Conservation (phyloP, 2,888 invertebrate species). For the Rosalia funebris region DNA sequence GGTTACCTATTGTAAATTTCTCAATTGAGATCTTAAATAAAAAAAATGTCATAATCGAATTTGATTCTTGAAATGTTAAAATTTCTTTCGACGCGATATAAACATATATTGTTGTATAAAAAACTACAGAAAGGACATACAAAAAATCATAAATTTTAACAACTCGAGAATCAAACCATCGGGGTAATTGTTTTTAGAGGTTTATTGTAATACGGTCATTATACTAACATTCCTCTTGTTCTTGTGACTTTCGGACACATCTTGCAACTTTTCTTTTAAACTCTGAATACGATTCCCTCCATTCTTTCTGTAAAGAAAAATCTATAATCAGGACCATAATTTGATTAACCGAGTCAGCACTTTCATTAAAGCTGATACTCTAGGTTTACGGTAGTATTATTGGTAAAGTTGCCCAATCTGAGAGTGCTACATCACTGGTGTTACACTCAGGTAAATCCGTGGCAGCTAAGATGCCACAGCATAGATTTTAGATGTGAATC, state of each 20-base stretch:
- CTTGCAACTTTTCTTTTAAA: slow-evolving; percentile 98
- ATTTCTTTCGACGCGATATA: slow-evolving; percentile 29
- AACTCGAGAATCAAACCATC: slow-evolving; percentile 49
- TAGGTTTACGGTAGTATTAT: too few relatives aligned
- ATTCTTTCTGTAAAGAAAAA: slow-evolving; percentile 85
- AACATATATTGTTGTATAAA: slow-evolving; percentile 43
- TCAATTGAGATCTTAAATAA: slow-evolving; percentile 38
- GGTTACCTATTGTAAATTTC: slow-evolving; percentile 35
- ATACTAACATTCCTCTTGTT: slow-evolving; percentile 98
- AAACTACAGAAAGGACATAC: slow-evolving; percentile 44
- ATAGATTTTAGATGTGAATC: too few relatives aligned
- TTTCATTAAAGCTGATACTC: too few relatives aligned
- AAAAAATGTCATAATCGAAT: slow-evolving; percentile 30
- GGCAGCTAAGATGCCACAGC: too few relatives aligned
- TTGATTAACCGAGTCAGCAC: too few relatives aligned
- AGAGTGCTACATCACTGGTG: too few relatives aligned
- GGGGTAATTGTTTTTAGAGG: slow-evolving; percentile 40
- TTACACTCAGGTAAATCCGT: too few relatives aligned
- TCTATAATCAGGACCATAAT: too few relatives aligned
- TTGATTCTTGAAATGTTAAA: slow-evolving; percentile 47
- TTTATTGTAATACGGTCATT: slow-evolving; percentile 50
- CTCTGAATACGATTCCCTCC: slow-evolving; percentile 96
- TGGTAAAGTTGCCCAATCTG: too few relatives aligned
- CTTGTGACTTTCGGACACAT: slow-evolving; percentile 99
- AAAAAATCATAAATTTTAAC: slow-evolving; percentile 45